A percentile compares a stretch with the other conserved stretches of the same genome.
Conservation (phyloP, 1,140 invertebrate species). For the Maniola jurtina region DNA sequence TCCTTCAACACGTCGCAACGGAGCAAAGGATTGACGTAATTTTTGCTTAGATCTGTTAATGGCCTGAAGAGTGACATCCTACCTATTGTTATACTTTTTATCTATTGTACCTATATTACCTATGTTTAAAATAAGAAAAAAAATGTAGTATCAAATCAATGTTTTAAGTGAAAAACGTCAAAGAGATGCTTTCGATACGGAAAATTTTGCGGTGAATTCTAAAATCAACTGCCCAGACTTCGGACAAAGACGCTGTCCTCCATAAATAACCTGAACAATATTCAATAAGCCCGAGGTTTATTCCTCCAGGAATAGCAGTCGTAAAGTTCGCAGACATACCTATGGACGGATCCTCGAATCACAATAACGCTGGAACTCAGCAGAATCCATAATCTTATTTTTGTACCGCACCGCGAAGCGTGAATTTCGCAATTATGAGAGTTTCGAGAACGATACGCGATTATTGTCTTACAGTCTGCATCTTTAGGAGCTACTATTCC, state of each 20-base stretch:
- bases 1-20: too few species aligned
- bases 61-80: too few species aligned
- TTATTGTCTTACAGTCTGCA: constrained; percentile 45
- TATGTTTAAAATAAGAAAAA: too few species aligned
- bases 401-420: constrained; percentile 77
- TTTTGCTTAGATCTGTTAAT: too few species aligned
- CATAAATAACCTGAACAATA: constrained; percentile 72
- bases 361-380: constrained; percentile 76
- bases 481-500: constrained; percentile 50
- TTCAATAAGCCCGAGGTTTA: constrained; percentile 74
- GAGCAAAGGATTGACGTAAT: too few species aligned
- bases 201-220: constrained; percentile 3
- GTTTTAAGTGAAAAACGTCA: background rate
- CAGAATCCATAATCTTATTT: constrained; percentile 79
- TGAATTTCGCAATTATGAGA: constrained; percentile 77
- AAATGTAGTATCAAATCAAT: too few species aligned
- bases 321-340: constrained; percentile 75
- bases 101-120: too few species aligned
- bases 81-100: too few species aligned
- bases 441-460: constrained; percentile 39
- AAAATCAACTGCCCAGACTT: constrained; percentile 8
- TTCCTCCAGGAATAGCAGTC: constrained; percentile 76
- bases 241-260: constrained; percentile 66
- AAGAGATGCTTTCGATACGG: background rate
- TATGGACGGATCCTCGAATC: constrained; percentile 77